A percentile compares a stretch with the other conserved stretches of the same genome.
These are phyloP conservation scores for Pachycephala philippinensis DNA, from an alignment of 2,113 vertebrate genomes.

Conservation along the genomic window DNA sequence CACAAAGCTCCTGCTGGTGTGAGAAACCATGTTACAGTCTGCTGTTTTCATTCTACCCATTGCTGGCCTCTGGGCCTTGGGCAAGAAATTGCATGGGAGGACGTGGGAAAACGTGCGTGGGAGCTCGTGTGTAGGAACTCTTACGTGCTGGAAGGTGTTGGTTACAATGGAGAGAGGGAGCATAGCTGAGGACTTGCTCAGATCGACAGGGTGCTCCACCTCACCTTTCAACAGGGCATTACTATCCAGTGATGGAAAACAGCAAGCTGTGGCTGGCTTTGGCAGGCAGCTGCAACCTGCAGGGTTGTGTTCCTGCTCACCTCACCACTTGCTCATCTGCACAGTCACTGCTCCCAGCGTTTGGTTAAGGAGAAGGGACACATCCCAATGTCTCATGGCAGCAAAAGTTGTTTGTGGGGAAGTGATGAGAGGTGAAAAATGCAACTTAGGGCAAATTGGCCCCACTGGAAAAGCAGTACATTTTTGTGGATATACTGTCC, in stretches of 20 bases:
- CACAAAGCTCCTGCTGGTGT: not conserved
- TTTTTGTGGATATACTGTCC: not conserved
- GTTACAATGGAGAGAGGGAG: not conserved
- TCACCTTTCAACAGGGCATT: constrained; percentile 12
- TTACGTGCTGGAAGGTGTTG: not conserved
- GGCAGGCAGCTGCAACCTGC: not conserved
- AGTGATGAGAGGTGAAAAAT: not conserved
- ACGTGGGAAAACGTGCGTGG: constrained; percentile 19
- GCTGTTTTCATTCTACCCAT: not conserved
- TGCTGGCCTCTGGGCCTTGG: not conserved
- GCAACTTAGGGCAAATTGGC: fast-evolving
- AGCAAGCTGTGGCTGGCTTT: not conserved
- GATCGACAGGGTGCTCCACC: not conserved
- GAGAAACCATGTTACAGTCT: not conserved
- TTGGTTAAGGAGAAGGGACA: not conserved
- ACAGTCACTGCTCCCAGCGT: not conserved
- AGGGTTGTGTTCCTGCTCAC: not conserved
- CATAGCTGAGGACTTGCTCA: not conserved
- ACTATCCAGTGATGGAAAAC: not conserved
- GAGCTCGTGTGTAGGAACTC: not conserved
- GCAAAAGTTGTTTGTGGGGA: not conserved
- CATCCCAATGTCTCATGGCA: not conserved
- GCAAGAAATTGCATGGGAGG: not conserved
- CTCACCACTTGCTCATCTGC: not conserved
- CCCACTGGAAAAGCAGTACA: not conserved